Evolutionary conservation across 2,113 vertebrate species (phyloP).

Genomic region (Grantiella picta): DNA sequence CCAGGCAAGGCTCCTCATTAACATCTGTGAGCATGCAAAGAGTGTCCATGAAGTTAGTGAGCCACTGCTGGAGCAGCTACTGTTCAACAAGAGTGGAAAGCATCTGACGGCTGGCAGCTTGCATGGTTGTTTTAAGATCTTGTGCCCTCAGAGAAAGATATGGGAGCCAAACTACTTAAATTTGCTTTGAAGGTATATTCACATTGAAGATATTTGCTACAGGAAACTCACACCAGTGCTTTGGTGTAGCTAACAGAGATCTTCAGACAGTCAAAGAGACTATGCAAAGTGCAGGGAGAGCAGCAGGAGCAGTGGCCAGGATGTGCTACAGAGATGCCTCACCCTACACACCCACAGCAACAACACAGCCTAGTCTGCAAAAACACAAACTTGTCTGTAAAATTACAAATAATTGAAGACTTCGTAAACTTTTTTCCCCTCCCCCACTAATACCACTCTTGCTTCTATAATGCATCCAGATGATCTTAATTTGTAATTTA

Average conservation of each 20-base stretch:
- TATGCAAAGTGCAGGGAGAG: neutral
- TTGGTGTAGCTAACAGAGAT: neutral
- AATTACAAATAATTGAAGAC: neutral
- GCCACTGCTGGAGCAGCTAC: neutral
- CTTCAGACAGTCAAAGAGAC: neutral
- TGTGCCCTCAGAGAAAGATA: neutral
- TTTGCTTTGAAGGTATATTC: neutral
- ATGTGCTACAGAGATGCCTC: neutral
- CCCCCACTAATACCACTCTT: neutral
- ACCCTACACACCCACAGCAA: neutral
- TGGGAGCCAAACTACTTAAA: neutral
- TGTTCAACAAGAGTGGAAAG: neutral
- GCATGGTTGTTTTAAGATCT: neutral
- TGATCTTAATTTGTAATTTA: slow-evolving; percentile 63
- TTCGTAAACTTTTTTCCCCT: neutral
- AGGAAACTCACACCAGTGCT: neutral
- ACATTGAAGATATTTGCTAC: neutral
- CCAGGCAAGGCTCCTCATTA: neutral
- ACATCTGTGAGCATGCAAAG: neutral
- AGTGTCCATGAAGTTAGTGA: fast-evolving
- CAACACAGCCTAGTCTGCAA: neutral
- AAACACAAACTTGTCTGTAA: neutral
- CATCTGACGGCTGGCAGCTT: neutral
- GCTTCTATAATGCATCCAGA: slow-evolving; percentile 17
- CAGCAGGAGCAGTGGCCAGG: neutral